phyloP scores from a whole-genome alignment of 2,797 vertebrate genomes.

The Gorsachius magnificus region DNA sequence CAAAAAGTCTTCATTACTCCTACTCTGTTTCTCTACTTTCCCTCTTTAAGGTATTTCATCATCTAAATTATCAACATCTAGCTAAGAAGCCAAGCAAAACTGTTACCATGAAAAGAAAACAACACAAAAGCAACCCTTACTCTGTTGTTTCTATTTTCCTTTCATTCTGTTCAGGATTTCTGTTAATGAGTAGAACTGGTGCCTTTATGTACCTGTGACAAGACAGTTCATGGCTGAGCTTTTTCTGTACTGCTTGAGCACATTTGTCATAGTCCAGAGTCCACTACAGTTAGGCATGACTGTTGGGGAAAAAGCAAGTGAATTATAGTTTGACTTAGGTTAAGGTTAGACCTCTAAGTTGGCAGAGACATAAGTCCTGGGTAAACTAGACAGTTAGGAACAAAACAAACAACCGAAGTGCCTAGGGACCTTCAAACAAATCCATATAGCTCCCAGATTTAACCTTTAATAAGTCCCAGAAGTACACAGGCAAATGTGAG shows the following conservation, averaged over 20 bases:
- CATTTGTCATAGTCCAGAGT: constrained; percentile 10
- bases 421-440: background rate
- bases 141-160: background rate
- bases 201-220: background rate
- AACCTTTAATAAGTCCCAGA: background rate
- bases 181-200: background rate
- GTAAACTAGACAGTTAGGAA: constrained; percentile 25
- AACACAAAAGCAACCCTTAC: background rate
- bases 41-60: background rate
- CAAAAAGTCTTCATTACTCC: background rate
- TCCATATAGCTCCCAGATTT: background rate
- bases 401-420: background rate
- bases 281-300: background rate
- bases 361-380: constrained; percentile 8
- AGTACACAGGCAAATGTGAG: background rate
- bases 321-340: constrained; percentile 30
- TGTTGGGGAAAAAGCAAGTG: background rate
- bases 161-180: background rate
- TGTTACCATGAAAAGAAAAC: background rate
- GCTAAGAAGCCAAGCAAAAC: background rate
- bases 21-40: background rate
- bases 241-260: background rate
- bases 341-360: constrained; percentile 28
- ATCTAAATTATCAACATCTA: background rate
- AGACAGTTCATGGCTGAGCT: background rate